Evolutionary conservation across 2,797 vertebrate species (phyloP).

Genomic region (Alauda arvensis): DNA sequence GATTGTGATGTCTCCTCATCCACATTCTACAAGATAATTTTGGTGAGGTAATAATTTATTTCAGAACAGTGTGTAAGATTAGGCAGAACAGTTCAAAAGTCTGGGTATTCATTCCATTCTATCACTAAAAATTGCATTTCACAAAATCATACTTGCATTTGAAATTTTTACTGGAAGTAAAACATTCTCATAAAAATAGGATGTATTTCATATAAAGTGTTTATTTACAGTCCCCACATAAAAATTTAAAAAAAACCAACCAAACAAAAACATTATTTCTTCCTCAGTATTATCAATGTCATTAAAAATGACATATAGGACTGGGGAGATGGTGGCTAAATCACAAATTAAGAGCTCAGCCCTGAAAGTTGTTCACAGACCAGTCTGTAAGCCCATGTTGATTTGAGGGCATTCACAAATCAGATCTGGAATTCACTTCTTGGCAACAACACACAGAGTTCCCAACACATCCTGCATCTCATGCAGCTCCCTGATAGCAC

Average conservation of each 20-base stretch:
- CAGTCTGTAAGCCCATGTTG: not conserved
- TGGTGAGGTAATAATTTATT: not conserved
- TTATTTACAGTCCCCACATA: not conserved
- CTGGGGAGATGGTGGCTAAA: not conserved
- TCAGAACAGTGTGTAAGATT: not conserved
- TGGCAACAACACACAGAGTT: not conserved
- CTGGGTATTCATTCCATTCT: not conserved
- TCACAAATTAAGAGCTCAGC: not conserved
- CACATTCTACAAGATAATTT: constrained; percentile 11
- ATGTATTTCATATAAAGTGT: not conserved
- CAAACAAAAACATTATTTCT: not conserved
- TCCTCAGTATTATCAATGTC: not conserved
- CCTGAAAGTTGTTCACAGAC: not conserved
- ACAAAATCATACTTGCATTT: not conserved
- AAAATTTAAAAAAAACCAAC: not conserved
- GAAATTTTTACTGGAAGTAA: not conserved
- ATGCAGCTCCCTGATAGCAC: not conserved
- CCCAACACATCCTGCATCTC: not conserved
- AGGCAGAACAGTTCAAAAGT: not conserved
- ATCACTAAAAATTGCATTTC: not conserved
- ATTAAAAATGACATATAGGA: not conserved
- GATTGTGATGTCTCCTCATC: not conserved
- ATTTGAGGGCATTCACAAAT: not conserved
- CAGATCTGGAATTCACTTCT: not conserved
- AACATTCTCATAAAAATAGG: not conserved